Percentiles rank a stretch among this genome's conserved stretches.
Evolutionary conservation across 1,140 invertebrate species (phyloP).

Genomic region (Vollenhovia emeryi): DNA sequence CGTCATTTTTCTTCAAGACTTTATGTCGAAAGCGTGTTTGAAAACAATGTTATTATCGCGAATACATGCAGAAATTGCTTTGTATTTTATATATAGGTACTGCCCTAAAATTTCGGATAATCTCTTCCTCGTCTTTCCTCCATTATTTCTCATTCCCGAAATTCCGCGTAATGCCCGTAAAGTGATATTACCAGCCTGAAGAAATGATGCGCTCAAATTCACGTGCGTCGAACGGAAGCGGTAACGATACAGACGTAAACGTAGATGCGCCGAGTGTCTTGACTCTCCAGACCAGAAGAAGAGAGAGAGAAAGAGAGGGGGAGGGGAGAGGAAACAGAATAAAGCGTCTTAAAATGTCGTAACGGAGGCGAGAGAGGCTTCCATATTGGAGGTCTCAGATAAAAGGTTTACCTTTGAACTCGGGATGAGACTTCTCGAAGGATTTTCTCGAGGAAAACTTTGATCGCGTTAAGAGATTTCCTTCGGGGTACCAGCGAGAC

Average conservation of each 20-base stretch:
- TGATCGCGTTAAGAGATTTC: constrained; percentile 68
- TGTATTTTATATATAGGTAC: no score
- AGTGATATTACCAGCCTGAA: background rate
- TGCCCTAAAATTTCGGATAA: background rate
- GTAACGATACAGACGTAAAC: constrained; percentile 38
- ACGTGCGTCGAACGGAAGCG: background rate
- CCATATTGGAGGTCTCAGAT: constrained; percentile 47
- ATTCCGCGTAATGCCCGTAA: background rate
- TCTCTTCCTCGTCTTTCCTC: background rate
- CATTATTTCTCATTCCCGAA: background rate
- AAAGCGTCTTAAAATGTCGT: constrained; percentile 56
- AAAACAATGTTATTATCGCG: background rate
- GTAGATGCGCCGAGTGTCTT: background rate
- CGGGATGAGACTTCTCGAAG: constrained; percentile 59
- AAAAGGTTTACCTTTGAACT: constrained; percentile 65
- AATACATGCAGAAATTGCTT: background rate
- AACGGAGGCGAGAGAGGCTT: constrained; percentile 46
- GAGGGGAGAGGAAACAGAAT: constrained; percentile 32
- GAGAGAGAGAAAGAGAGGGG: background rate
- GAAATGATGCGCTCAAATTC: background rate
- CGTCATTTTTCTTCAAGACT: background rate
- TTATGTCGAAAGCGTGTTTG: background rate
- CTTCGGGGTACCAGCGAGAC: constrained; percentile 57
- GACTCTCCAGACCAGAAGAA: background rate
- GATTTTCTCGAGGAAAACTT: constrained; percentile 60